Evolutionary conservation across 1,140 invertebrate species (phyloP).

Genomic region (Oreohelix idahoensis): DNA sequence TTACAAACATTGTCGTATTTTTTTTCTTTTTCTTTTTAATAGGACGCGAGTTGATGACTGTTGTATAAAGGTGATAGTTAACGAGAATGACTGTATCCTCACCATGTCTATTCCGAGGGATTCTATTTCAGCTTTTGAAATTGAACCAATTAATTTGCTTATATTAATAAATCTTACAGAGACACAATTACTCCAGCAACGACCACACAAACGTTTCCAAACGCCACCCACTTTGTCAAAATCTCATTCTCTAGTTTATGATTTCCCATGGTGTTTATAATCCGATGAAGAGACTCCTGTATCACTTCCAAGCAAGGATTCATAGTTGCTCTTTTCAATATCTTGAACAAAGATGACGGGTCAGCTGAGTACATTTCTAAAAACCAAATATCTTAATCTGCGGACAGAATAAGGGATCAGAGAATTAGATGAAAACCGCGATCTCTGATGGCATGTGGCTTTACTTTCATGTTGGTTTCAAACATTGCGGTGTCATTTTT

Average conservation of each 20-base stretch:
- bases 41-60: too few relatives aligned
- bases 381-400: constrained; percentile 2
- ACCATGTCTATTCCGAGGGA: too few relatives aligned
- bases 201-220: neutral
- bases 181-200: neutral
- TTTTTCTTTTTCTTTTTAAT: too few relatives aligned
- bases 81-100: too few relatives aligned
- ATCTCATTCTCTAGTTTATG: neutral
- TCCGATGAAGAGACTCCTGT: neutral
- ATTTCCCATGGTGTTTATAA: neutral
- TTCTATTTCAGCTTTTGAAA: too few relatives aligned
- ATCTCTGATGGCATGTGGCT: neutral
- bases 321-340: neutral
- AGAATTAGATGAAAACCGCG: neutral
- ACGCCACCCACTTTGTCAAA: neutral
- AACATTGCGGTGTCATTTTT: too few relatives aligned
- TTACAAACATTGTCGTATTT: too few relatives aligned
- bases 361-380: neutral
- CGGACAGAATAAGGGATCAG: neutral
- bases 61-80: too few relatives aligned
- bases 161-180: too few relatives aligned
- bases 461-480: too few relatives aligned
- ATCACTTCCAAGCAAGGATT: neutral
- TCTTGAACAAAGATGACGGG: neutral
- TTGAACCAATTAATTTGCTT: too few relatives aligned